phyloP scores from a whole-genome alignment of 92 coral and sea anemone species.

The Palythoa grandiflora region DNA sequence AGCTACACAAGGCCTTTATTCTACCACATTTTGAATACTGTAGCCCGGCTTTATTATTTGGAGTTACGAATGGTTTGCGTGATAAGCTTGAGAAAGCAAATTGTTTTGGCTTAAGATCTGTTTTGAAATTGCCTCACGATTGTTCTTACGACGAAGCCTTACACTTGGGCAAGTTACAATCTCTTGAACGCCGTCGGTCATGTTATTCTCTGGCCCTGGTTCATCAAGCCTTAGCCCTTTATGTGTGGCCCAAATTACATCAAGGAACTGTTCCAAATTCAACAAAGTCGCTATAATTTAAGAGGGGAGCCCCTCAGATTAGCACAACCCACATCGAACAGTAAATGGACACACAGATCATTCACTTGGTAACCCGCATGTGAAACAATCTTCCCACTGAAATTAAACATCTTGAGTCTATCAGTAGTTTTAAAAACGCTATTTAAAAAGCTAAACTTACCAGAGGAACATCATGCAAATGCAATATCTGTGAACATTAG shows the following conservation, averaged over 20 bases:
- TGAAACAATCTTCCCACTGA: too few relatives aligned
- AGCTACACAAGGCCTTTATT: neutral
- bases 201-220: too few relatives aligned
- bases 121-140: neutral
- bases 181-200: neutral
- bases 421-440: too few relatives aligned
- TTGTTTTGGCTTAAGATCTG: too few relatives aligned
- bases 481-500: too few relatives aligned
- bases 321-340: too few relatives aligned
- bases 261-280: neutral
- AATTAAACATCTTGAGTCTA: too few relatives aligned
- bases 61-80: too few relatives aligned
- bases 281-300: neutral
- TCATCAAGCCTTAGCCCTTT: neutral
- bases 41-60: neutral
- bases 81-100: too few relatives aligned
- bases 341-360: too few relatives aligned
- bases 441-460: too few relatives aligned
- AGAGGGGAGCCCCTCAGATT: neutral
- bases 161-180: constrained; percentile 1
- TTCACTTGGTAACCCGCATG: neutral
- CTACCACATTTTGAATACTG: neutral
- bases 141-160: neutral
- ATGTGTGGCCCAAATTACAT: neutral
- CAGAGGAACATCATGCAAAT: too few relatives aligned